Percentiles rank a stretch among this genome's conserved stretches.
Conservation (phyloP, 2,888 invertebrate species). For the Steinernema hermaphroditum region DNA sequence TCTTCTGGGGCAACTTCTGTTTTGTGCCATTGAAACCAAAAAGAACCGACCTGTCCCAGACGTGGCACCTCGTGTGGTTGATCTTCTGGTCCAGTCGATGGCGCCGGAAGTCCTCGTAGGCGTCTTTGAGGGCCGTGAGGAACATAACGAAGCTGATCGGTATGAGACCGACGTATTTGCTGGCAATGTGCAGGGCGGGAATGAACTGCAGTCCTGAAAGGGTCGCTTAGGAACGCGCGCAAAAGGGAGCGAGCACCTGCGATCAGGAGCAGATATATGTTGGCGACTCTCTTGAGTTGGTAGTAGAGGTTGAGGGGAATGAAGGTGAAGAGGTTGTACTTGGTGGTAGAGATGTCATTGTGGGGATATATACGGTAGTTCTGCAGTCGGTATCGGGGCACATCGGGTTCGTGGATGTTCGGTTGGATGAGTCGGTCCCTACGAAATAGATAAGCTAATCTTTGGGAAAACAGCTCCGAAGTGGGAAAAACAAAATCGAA, state of each 20-base stretch:
- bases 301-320: constrained; percentile 77
- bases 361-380: constrained; percentile 72
- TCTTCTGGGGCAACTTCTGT: too few species aligned
- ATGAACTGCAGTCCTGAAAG: constrained; percentile 54
- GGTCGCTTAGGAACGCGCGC: not conserved
- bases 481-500: not conserved
- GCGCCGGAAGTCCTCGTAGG: constrained; percentile 88
- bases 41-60: constrained; percentile 70
- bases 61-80: constrained; percentile 87
- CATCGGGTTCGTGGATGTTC: constrained; percentile 38
- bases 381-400: constrained; percentile 50
- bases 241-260: constrained; percentile 72
- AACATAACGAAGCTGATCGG: constrained; percentile 90
- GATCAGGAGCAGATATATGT: constrained; percentile 95
- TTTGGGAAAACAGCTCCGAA: not conserved
- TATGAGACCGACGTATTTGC: constrained; percentile 72
- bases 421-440: constrained; percentile 43
- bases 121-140: constrained; percentile 94
- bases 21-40: too few species aligned
- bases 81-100: constrained; percentile 88
- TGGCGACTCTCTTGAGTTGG: constrained; percentile 94
- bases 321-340: constrained; percentile 91
- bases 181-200: constrained; percentile 55
- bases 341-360: constrained; percentile 87
- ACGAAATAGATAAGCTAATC: not conserved